Evolutionary conservation across 2,113 vertebrate genomes (phyloP), one percentile per base, ranked within the genome.

Genomic region (Gallinago paraguaiae): DNA sequence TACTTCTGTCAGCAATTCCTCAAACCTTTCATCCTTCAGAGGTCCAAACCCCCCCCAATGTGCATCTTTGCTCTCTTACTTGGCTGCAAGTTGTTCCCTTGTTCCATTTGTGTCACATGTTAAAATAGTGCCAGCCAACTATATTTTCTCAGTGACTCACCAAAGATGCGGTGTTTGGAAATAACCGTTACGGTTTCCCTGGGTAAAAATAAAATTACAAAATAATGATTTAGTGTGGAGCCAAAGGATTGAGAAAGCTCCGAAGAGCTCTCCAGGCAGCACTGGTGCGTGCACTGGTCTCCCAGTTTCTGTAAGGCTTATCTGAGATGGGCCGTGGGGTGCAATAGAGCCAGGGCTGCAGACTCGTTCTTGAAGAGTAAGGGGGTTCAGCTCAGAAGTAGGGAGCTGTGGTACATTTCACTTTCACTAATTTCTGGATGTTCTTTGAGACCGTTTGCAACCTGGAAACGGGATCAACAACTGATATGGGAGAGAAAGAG

Each of bases 21-120:
- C 15, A 41, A 71, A 37, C 3, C 14, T 9, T 50, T 56, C 20
- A 7, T 61, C 13, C 33, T 68, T n/a, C 3, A 8, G 57, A 30
- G 30, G 3, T 12, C 5, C 24, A 51, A 20, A 37, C 12, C 13
- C 2, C 4, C 31, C 31, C 1, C 7, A 22, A 0, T 1, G 4
- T 23, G 27, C 1, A 0, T 37, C 27, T 80, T 57, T 48, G 31
- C 46, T 11, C 0, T 3, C 7, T 54, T 31, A 14, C 80, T 31
- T 31, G 46, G 15, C 19, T 64, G 12, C 45, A 61, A 3, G 17
- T 68, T 23, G 0, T 45, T 69, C 33, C 15, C 30, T 78, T 43
- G 28, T 35, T 33, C 11, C 54, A 1, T 56, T 41, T 65, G 14
- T 3, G 4, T n/a, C 19, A 14, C 8, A 2, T 0, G 1, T 28